phyloP scores from a whole-genome alignment of 2,888 invertebrate genomes.

The Plagiodera versicolora region DNA sequence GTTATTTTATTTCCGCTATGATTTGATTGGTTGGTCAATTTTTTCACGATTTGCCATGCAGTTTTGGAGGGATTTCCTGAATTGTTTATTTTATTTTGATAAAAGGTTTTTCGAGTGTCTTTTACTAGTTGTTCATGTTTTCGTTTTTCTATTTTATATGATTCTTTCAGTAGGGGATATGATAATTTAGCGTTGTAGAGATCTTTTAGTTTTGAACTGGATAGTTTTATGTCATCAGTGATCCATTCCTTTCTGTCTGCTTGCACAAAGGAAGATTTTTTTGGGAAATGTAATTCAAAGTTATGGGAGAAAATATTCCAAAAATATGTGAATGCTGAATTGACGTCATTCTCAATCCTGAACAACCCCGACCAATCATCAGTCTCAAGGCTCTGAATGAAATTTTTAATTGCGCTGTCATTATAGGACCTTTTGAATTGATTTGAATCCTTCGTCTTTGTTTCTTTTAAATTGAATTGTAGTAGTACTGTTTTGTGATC shows the following conservation, averaged over 20 bases:
- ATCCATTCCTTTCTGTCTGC: neutral
- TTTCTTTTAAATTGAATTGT: too few species aligned
- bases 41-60: slow-evolving; percentile 7
- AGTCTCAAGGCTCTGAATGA: neutral
- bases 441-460: too few species aligned
- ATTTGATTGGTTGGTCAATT: slow-evolving; percentile 7
- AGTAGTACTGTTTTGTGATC: too few species aligned
- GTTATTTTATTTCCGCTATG: slow-evolving; percentile 3
- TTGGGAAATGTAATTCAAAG: slow-evolving; percentile 7
- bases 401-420: too few species aligned
- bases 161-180: slow-evolving; percentile 2
- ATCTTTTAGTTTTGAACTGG: slow-evolving; percentile 2
- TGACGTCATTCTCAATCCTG: neutral
- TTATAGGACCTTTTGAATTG: too few species aligned
- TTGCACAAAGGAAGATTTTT: neutral
- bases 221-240: slow-evolving; percentile 8
- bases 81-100: slow-evolving; percentile 9
- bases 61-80: slow-evolving; percentile 1
- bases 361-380: neutral
- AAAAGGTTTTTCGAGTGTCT: slow-evolving; percentile 5
- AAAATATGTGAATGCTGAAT: neutral
- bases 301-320: slow-evolving; percentile 8
- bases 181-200: slow-evolving; percentile 10
- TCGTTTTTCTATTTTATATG: slow-evolving; percentile 2
- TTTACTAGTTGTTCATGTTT: slow-evolving; percentile 6